A percentile compares a stretch with the other conserved stretches of the same genome.
Conservation (phyloP, 2,113 vertebrate genomes). For the Xenus cinereus region DNA sequence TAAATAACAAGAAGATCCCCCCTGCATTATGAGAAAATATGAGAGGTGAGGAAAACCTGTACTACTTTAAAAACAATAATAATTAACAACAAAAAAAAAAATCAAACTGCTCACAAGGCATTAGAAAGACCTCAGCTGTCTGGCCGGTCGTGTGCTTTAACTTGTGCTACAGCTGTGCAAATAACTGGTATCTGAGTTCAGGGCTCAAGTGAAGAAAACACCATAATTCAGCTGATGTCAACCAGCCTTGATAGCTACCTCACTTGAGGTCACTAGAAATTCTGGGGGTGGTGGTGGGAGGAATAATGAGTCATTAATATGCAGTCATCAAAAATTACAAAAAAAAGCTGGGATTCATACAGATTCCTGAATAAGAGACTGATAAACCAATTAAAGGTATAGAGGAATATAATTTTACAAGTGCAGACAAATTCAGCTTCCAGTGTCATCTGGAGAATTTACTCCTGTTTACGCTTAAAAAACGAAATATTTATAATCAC, state of each 20-base stretch:
- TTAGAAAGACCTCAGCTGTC: not conserved
- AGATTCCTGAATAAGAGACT: not conserved
- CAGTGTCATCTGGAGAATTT: not conserved
- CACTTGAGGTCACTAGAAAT: not conserved
- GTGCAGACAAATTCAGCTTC: not conserved
- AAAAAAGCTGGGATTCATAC: not conserved
- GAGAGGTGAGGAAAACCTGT: not conserved
- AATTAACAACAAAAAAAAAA: not conserved
- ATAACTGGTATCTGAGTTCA: not conserved
- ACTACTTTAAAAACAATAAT: not conserved
- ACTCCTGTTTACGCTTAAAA: not conserved
- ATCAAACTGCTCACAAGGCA: not conserved
- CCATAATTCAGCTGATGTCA: not conserved
- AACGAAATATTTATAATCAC: not conserved
- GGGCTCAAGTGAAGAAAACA: not conserved
- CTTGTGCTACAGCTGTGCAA: slow-evolving; percentile 12
- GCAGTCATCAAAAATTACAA: not conserved
- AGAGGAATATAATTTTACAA: not conserved
- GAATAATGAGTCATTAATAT: not conserved
- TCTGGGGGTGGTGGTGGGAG: not conserved
- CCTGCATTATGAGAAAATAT: not conserved
- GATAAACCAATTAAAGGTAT: not conserved
- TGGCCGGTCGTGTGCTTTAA: not conserved
- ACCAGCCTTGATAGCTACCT: not conserved
- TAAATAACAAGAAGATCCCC: not conserved